These are phyloP conservation scores for Atherinosoma microstoma DNA, from an alignment of 2,797 vertebrate genomes.

Conservation along the genomic window DNA sequence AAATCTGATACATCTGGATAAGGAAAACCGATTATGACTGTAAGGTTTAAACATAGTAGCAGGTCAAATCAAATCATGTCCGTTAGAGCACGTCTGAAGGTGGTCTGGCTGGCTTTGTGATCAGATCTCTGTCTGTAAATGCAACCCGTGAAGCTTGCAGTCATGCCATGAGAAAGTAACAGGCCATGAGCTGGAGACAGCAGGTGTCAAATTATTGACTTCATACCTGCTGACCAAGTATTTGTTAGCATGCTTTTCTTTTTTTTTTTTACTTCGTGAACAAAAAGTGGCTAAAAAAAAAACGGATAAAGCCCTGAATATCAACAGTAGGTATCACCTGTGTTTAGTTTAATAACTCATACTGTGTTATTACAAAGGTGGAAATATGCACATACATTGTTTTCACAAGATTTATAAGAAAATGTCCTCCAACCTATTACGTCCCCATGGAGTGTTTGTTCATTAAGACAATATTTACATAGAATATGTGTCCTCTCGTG, in stretches of 20 bases:
- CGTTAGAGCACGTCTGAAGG: constrained; percentile 21
- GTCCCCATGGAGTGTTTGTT: not conserved
- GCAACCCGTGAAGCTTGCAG: constrained; percentile 5
- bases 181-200: constrained; percentile 12
- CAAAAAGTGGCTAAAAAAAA: not conserved
- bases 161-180: constrained; percentile 6
- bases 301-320: constrained; percentile 3
- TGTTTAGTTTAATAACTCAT: not conserved
- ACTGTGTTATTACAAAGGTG: not conserved
- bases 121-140: constrained; percentile 26
- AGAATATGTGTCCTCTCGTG: not conserved
- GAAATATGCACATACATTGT: not conserved
- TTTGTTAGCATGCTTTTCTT: not conserved
- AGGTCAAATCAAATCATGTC: constrained; percentile 23
- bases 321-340: not conserved
- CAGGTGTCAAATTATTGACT: constrained; percentile 29
- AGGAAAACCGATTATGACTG: constrained; percentile 17
- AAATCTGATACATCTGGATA: constrained; percentile 9
- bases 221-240: constrained; percentile 15
- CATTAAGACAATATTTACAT: not conserved
- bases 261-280: not conserved
- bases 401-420: not conserved
- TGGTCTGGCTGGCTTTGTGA: not conserved
- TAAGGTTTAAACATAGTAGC: constrained; percentile 16
- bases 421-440: not conserved